A percentile compares a stretch with the other conserved stretches of the same genome.
Conservation (phyloP, 2,888 invertebrate species). For the Drosophila rellima region DNA sequence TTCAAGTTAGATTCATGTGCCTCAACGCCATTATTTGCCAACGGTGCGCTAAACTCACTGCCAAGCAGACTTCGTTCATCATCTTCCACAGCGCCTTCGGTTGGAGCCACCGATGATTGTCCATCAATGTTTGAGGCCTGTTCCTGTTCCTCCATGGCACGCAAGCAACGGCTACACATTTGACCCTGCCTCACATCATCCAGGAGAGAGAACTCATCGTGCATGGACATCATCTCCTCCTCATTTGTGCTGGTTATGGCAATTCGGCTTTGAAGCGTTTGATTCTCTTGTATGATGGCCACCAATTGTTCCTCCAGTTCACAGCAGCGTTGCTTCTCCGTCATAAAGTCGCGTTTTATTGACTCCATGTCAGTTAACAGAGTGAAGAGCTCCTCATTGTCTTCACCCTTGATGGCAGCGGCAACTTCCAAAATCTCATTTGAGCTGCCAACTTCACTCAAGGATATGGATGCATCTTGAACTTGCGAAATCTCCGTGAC, state of each 20-base stretch:
- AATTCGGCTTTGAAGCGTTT: conserved; percentile 83
- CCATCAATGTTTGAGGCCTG: conserved; percentile 86
- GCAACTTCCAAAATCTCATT: conserved; percentile 47
- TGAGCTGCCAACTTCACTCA: conserved; percentile 52
- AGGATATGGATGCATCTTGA: conserved; percentile 55
- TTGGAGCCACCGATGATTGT: conserved; percentile 88
- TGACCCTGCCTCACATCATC: conserved; percentile 96
- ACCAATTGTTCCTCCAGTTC: conserved; percentile 93
- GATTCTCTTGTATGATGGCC: conserved; percentile 86
- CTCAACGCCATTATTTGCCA: conserved; percentile 68
- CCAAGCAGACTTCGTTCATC: conserved; percentile 87
- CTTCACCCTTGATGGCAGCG: conserved; percentile 71
- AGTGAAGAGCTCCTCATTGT: conserved; percentile 86
- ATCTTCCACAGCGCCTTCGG: conserved; percentile 88
- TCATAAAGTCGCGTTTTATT: conserved; percentile 89
- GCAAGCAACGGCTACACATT: conserved; percentile 92
- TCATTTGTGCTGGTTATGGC: conserved; percentile 88
- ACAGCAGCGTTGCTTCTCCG: conserved; percentile 90
- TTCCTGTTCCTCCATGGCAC: conserved; percentile 87
- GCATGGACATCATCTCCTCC: conserved; percentile 90
- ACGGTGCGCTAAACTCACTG: conserved; percentile 73
- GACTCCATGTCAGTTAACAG: conserved; percentile 91
- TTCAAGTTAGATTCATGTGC: conserved; percentile 74
- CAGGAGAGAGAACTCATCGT: conserved; percentile 93
- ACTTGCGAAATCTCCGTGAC: conserved; percentile 65